A percentile compares a stretch with the other conserved stretches of the same genome.
Conservation (phyloP, 2,797 vertebrate species). For the Pantherophis vulpinus region DNA sequence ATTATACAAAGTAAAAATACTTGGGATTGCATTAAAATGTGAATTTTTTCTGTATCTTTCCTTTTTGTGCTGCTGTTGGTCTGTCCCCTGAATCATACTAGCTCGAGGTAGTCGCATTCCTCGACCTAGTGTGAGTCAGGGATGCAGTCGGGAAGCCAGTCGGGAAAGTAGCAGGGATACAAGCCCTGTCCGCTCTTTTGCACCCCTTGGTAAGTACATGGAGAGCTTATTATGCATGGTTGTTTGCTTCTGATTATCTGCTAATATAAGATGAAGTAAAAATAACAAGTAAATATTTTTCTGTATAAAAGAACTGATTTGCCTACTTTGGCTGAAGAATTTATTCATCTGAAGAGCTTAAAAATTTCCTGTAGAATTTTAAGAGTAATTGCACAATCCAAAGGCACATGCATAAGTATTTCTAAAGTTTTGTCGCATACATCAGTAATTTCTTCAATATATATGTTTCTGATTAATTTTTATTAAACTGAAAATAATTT, state of each 20-base stretch:
- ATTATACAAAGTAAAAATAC: constrained; percentile 19
- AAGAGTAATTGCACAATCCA: constrained; percentile 9
- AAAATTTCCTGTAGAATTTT: not conserved
- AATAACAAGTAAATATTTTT: constrained; percentile 26
- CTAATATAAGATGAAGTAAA: constrained; percentile 41
- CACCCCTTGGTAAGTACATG: constrained; percentile 90
- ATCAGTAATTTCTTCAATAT: not conserved
- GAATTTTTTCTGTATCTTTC: constrained; percentile 69
- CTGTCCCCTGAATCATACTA: constrained; percentile 73
- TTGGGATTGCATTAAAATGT: constrained; percentile 58
- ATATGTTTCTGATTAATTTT: fast-evolving
- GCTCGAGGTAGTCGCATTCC: constrained; percentile 98
- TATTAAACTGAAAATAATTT: not conserved
- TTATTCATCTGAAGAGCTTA: not conserved
- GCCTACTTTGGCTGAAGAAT: not conserved
- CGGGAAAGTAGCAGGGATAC: constrained; percentile 98
- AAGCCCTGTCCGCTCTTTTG: constrained; percentile 95
- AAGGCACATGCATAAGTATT: not conserved
- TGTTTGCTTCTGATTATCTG: constrained; percentile 38
- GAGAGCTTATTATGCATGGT: constrained; percentile 52
- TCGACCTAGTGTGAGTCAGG: constrained; percentile 98
- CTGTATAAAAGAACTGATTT: constrained; percentile 31
- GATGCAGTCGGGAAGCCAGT: constrained; percentile 98
- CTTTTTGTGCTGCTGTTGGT: constrained; percentile 64
- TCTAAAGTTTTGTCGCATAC: not conserved